Evolutionary conservation across 2,113 vertebrate genomes (phyloP), one percentile per base, ranked within the genome.

Genomic region (Sander lucioperca): DNA sequence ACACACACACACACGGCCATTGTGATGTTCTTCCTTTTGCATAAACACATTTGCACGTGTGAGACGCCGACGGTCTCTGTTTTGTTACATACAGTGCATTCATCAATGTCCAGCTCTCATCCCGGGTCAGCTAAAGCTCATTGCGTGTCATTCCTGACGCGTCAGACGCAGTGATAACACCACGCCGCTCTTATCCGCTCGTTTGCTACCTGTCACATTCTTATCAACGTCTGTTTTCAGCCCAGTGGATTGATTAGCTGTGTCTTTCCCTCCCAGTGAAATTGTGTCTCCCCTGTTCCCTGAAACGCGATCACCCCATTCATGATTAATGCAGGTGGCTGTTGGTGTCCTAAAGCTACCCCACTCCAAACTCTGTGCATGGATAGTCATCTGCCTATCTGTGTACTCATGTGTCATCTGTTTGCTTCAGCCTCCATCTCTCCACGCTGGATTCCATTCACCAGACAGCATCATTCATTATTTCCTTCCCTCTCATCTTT

Each of bases 381-480:
- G 64, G 81, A 85, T 80, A 53, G 53, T 71, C 79, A 16, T 74
- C 76, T 62, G 12, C 61, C 78, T 56, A 48, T 39, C 81, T 80
- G 77, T 43, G 53, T 33, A 4, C 59, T 68, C 23, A 15, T 3
- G 5, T 80, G 62, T 83, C 58, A 18, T 74, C 43, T 45, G 14
- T 72, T 80, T 58, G 57, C 76, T 77, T 75, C 23, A 51, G 15
- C 25, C 63, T 18, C n/a, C n/a, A n/a, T 76, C 57, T 61, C 43
- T 76, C 36, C 27, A 39, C 11, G 1, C 61, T 48, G 51, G 23
- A 33, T 75, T 56, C 73, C 83, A 77, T 86, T 92, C 90, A 84
- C 61, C 71, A 71, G 27, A 54, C 63, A 2, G 25, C 71, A 86
- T 88, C 88, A 88, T 87, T 93, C 84, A 84, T 87, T 88, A 88